Conservation (phyloP, 2,888 invertebrate species). For the Drosophila mimica region DNA sequence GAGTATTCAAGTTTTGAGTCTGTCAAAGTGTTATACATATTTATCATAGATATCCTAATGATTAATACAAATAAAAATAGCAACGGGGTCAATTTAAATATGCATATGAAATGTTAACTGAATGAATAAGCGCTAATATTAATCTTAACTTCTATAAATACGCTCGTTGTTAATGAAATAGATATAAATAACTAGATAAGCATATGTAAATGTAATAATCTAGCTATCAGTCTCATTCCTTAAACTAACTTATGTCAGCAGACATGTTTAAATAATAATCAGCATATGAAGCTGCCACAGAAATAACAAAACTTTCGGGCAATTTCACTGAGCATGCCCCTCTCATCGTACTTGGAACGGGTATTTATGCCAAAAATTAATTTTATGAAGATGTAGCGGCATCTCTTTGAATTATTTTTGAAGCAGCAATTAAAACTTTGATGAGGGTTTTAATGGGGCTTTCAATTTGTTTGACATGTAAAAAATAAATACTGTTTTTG, state of each 20-base stretch:
- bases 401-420: neutral
- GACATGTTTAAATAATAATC: neutral
- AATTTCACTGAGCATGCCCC: neutral
- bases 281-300: neutral
- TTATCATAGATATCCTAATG: conserved; percentile 6
- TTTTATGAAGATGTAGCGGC: neutral
- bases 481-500: neutral
- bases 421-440: neutral
- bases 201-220: neutral
- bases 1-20: neutral
- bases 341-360: neutral
- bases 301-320: neutral
- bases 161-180: neutral
- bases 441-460: neutral
- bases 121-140: neutral
- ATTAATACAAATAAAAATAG: neutral
- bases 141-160: neutral
- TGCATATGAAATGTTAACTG: neutral
- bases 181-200: neutral
- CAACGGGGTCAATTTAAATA: neutral
- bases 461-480: neutral
- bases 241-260: neutral
- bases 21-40: conserved; percentile 11
- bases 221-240: neutral
- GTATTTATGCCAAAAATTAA: neutral